Evolutionary conservation across 2,113 vertebrate genomes (phyloP).

Genomic region (Gallinago jamesoni): DNA sequence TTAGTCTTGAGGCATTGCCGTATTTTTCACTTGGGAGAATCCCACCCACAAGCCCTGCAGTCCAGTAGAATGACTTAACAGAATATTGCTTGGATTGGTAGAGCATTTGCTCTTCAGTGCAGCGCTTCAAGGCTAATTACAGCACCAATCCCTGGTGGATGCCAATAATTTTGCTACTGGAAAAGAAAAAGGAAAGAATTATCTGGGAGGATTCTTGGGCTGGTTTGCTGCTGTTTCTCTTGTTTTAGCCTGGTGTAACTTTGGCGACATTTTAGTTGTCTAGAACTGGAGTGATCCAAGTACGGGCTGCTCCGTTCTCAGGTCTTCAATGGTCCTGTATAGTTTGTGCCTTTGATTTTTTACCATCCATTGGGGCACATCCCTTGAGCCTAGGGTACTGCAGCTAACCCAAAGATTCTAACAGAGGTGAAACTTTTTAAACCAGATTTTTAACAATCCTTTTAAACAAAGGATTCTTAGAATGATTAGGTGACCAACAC

Average conservation of each 20-base stretch:
- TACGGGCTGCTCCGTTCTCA: not conserved
- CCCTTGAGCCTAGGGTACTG: not conserved
- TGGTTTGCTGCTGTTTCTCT: not conserved
- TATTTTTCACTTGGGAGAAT: slow-evolving; percentile 51
- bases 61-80: slow-evolving; percentile 39
- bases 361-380: not conserved
- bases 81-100: not conserved
- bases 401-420: not conserved
- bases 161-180: slow-evolving; percentile 25
- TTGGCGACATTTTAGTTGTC: not conserved
- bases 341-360: not conserved
- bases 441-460: not conserved
- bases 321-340: not conserved
- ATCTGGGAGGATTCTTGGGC: not conserved
- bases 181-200: slow-evolving; percentile 28
- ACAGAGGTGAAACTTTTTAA: not conserved
- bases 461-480: not conserved
- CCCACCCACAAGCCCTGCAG: slow-evolving; percentile 13
- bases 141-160: not conserved
- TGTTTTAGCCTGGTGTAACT: not conserved
- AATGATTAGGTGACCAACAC: not conserved
- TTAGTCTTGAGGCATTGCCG: not conserved
- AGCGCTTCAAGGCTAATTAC: not conserved
- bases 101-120: not conserved
- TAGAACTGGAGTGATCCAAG: not conserved